These are phyloP conservation scores for Noctilio leporinus DNA, from an alignment of 2,113 vertebrate genomes.

Conservation along the genomic window DNA sequence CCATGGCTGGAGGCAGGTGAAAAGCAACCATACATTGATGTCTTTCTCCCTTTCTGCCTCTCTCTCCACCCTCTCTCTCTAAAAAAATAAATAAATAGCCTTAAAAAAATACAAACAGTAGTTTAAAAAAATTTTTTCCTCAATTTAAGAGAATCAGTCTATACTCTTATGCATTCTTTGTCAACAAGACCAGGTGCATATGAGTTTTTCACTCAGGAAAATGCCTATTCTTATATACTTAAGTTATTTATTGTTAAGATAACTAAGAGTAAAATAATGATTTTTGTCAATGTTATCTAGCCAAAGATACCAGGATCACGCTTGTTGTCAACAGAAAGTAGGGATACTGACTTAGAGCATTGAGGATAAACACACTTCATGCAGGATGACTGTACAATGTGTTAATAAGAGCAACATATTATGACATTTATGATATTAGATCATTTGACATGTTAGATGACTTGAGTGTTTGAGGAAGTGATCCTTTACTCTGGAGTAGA, in stretches of 20 bases:
- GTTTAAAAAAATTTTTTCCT: too few species aligned
- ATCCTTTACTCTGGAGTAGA: background rate
- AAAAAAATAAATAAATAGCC: too few species aligned
- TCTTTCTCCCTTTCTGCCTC: too few species aligned
- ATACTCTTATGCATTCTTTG: background rate
- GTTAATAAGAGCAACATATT: background rate
- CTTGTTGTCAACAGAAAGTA: background rate
- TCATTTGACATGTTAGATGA: background rate
- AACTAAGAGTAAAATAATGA: background rate
- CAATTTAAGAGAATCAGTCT: background rate
- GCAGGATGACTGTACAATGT: background rate
- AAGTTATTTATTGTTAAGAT: too few species aligned
- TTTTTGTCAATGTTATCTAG: background rate
- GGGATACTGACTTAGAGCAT: background rate
- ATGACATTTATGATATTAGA: background rate
- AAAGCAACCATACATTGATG: too few species aligned
- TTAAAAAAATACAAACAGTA: too few species aligned
- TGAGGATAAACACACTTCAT: background rate
- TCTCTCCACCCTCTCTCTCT: too few species aligned
- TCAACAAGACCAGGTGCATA: background rate
- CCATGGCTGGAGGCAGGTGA: too few species aligned
- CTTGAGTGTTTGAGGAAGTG: background rate
- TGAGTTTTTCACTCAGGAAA: background rate
- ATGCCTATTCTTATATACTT: background rate
- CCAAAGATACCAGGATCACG: background rate